Evolutionary conservation across 1,140 invertebrate genomes (phyloP), one percentile per base, ranked within the genome.

Genomic region (Latrodectus geometricus): DNA sequence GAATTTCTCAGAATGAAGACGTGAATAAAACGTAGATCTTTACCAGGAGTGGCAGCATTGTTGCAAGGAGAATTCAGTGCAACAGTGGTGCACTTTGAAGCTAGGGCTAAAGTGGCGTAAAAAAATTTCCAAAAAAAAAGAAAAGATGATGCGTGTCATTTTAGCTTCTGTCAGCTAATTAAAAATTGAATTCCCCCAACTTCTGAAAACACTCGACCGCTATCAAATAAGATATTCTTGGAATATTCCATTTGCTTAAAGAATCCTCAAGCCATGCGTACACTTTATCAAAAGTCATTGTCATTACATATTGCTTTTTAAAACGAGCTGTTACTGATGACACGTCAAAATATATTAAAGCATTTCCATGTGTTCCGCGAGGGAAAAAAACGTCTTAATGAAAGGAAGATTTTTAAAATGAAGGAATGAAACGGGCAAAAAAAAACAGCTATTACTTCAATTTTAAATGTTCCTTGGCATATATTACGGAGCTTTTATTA

Each of bases 271-370:
- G 4, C 17, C 72, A 23, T 65, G 35, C 50, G 20, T 48, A 20
- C 66, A 77, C 75, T 86, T 61, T 72, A 86, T 86, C 74, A 78
- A 77, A 86, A 77, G 20, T 73, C 74, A 61, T 77, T 86, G 83
- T 86, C 83, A 73, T 70, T 83, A 83, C 56, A 75, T 83, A 83
- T 83, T 83, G 56, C 75, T 73, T 69, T 77, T 86, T 77, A 78
- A 70, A 77, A 48, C 83, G 65, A 49, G 83, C 83, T 86, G 83
- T 86, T 86, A 61, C 83, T 65, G n/a, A 86, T 23, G 70, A 86
- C 75, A 52, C 77, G 83, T 86, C 83, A 86, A 86, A 86, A 86
- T 77, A 86, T 86, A 86, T 86, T 86, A 77, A 86, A 86, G 75
- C 66, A 74, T 86, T 86, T 86, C 66, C 77, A 52, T 52, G 35